A percentile compares a stretch with the other conserved stretches of the same genome.
Evolutionary conservation across 37 sponge, comb jelly and placozoan species (phyloP).

Genomic region (Cladorhizidae sp.): DNA sequence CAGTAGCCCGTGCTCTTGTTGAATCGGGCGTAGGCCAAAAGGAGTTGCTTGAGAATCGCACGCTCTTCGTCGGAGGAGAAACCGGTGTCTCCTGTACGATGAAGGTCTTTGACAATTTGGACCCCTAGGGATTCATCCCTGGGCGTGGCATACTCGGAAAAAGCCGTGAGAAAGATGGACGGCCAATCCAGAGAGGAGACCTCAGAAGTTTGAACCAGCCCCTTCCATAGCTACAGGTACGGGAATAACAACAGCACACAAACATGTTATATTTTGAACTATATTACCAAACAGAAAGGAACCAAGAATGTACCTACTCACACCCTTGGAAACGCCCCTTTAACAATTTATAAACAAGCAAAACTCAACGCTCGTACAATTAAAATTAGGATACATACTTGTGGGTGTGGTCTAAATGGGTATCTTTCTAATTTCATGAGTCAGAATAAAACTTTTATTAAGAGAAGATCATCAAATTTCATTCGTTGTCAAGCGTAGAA

Average conservation of each 20-base stretch:
- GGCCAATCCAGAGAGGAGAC: slow-evolving; percentile 71
- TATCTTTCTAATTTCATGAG: too few species aligned
- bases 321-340: not conserved
- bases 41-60: slow-evolving; percentile 70
- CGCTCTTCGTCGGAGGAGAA: slow-evolving; percentile 63
- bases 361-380: too few species aligned
- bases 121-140: slow-evolving; percentile 73
- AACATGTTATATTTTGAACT: too few species aligned
- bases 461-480: too few species aligned
- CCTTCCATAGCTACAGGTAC: slow-evolving; percentile 58
- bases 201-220: slow-evolving; percentile 22
- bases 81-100: slow-evolving; percentile 70
- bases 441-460: too few species aligned
- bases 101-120: slow-evolving; percentile 84
- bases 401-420: too few species aligned
- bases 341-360: not conserved
- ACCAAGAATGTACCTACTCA: too few species aligned
- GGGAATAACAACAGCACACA: too few species aligned
- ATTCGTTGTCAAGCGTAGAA: too few species aligned
- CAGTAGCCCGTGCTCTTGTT: slow-evolving; percentile 88
- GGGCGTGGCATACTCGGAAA: slow-evolving; percentile 71
- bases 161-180: slow-evolving; percentile 35
- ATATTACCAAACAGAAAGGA: too few species aligned
- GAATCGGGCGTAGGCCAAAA: slow-evolving; percentile 86
- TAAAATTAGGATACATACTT: too few species aligned